Conservation (phyloP, 2,113 vertebrate species). For the Cavia aperea region DNA sequence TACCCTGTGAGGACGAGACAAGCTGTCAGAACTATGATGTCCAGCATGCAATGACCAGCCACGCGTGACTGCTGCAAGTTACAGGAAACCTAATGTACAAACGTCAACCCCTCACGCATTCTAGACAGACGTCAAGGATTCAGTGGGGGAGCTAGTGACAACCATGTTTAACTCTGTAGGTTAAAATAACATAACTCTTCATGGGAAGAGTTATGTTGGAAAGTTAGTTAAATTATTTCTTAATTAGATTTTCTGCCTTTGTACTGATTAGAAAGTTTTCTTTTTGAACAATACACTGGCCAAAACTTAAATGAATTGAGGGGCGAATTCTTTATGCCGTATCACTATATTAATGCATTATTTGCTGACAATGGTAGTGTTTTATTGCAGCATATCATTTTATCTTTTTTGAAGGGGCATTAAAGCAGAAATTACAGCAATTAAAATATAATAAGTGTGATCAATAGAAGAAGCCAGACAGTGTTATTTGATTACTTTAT, state of each 20-base stretch:
- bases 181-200: background rate
- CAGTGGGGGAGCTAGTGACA: too few species aligned
- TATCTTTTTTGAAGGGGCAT: background rate
- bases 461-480: background rate
- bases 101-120: background rate
- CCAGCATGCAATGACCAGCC: background rate
- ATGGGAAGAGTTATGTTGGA: background rate
- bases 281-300: background rate
- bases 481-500: background rate
- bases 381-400: background rate
- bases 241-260: background rate
- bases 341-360: background rate
- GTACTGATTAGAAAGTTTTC: background rate
- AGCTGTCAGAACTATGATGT: background rate
- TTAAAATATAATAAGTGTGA: background rate
- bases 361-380: background rate
- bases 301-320: background rate
- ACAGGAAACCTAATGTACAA: background rate
- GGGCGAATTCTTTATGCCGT: background rate
- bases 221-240: background rate
- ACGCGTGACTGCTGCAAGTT: background rate
- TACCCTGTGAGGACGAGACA: background rate
- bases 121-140: background rate
- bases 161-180: background rate
- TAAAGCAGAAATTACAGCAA: background rate